phyloP scores from a whole-genome alignment of 1,140 invertebrate species.

The Nautilus pompilius region DNA sequence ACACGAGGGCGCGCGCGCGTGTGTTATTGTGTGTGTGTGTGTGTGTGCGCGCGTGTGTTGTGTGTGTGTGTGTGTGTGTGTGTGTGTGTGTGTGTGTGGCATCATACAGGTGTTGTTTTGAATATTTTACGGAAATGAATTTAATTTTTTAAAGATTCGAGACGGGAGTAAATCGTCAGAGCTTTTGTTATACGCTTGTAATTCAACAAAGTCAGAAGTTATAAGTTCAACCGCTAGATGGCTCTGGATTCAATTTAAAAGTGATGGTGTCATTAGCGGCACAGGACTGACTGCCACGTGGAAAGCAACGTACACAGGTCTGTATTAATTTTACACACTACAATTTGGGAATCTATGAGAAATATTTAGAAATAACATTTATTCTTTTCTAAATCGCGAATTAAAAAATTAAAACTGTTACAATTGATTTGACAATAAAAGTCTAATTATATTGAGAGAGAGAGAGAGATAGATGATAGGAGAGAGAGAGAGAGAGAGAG shows the following conservation, averaged over 20 bases:
- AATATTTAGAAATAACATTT: no score
- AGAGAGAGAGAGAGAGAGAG: background rate
- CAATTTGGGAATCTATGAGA: no score
- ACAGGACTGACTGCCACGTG: constrained; percentile 8
- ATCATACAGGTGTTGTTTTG: background rate
- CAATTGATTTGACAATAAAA: no score
- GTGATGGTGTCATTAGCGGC: constrained; percentile 12
- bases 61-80: background rate
- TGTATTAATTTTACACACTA: background rate
- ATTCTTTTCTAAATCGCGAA: no score
- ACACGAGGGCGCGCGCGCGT: background rate
- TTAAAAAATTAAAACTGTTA: no score
- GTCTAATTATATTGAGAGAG: background rate
- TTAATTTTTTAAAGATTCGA: constrained; percentile 19
- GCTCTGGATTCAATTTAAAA: constrained; percentile 26
- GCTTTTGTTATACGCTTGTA: constrained; percentile 14
- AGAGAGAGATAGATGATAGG: background rate
- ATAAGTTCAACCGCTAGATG: constrained; percentile 19
- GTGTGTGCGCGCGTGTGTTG: background rate
- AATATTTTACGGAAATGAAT: background rate
- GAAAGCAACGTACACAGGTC: constrained; percentile 13
- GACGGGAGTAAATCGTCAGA: constrained; percentile 15
- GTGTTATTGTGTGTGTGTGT: background rate
- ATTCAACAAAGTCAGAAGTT: constrained; percentile 7
- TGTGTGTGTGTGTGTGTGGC: no score